Conservation (phyloP, 2,888 invertebrate genomes). For the Eilema sororculum region DNA sequence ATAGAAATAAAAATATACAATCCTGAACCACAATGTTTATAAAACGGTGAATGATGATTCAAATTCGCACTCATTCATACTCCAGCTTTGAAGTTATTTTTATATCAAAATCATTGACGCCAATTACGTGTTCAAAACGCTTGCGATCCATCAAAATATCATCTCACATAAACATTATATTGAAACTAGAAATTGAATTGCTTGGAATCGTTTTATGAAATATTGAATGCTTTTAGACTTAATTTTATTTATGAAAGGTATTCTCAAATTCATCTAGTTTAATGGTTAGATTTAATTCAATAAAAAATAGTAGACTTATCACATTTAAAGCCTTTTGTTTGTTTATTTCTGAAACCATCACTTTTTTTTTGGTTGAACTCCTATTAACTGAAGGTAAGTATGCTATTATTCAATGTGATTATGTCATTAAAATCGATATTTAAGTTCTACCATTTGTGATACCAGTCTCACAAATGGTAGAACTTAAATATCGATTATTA, state of each 20-base stretch:
- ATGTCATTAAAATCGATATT: no score
- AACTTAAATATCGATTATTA: no score
- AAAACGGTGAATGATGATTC: conserved; percentile 1
- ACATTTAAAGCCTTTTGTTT: not conserved
- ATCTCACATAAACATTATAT: not conserved
- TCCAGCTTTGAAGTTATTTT: conserved; percentile 12
- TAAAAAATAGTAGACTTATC: not conserved
- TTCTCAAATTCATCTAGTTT: not conserved
- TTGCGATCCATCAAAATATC: conserved; percentile 13
- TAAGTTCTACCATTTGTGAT: no score
- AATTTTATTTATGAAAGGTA: not conserved
- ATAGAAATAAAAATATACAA: not conserved
- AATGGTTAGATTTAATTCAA: not conserved
- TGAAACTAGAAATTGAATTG: not conserved
- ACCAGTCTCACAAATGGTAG: no score
- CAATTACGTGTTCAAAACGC: not conserved
- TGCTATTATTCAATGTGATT: no score
- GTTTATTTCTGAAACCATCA: not conserved
- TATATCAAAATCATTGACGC: conserved; percentile 10
- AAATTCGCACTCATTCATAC: not conserved
- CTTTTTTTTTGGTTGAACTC: no score
- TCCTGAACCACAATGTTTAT: not conserved
- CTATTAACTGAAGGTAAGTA: no score
- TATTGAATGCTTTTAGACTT: conserved; percentile 6
- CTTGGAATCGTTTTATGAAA: not conserved